Percentiles rank a stretch among this genome's conserved stretches.
Conservation (phyloP, 2,888 invertebrate genomes). For the Aelia acuminata region DNA sequence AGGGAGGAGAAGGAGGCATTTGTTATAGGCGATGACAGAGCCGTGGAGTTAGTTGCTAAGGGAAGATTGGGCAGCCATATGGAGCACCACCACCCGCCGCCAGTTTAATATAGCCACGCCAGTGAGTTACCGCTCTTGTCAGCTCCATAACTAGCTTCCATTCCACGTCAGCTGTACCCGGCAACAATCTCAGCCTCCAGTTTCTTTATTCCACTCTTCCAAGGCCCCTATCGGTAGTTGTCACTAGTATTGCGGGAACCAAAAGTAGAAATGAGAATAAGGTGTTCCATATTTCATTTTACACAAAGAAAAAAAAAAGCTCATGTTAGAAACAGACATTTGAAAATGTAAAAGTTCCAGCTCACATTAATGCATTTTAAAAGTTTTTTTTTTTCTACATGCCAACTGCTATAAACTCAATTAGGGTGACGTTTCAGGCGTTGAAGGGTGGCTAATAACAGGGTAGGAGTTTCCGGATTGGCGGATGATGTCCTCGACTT, state of each 20-base stretch:
- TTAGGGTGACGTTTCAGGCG: neutral
- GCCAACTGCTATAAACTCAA: neutral
- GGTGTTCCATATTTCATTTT: neutral
- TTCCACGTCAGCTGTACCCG: conserved; percentile 26
- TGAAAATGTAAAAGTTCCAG: neutral
- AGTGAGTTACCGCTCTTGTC: conserved; percentile 38
- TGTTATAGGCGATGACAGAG: conserved; percentile 15
- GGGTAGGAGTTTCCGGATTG: conserved; percentile 37
- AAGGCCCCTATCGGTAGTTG: neutral
- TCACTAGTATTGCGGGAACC: neutral
- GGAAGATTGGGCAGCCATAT: conserved; percentile 52
- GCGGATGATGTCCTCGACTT: conserved; percentile 42
- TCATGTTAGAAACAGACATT: neutral
- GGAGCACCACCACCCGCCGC: conserved; percentile 38
- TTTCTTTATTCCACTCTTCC: neutral
- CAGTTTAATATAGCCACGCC: conserved; percentile 52
- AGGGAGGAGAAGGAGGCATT: neutral
- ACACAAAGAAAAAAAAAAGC: neutral
- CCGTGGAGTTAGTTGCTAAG: conserved; percentile 24
- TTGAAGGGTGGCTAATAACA: conserved; percentile 33
- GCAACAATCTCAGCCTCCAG: conserved; percentile 7
- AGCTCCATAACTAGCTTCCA: conserved; percentile 34
- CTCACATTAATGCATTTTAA: neutral
- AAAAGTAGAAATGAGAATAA: neutral
- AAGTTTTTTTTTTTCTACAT: neutral